Percentiles rank a stretch among this genome's conserved stretches.
phyloP scores from a whole-genome alignment of 2,888 invertebrate species.

The Troglohyphantes excavatus region DNA sequence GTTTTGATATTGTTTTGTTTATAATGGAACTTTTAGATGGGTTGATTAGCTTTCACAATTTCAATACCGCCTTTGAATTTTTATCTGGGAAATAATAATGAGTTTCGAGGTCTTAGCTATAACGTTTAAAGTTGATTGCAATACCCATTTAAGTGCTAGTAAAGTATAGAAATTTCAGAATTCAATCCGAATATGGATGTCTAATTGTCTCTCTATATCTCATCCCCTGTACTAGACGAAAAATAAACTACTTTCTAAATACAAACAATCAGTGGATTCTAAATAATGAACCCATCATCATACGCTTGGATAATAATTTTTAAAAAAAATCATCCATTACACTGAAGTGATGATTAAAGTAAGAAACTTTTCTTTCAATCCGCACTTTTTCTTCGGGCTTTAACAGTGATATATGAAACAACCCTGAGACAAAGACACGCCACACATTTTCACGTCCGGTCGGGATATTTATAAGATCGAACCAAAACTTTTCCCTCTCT shows the following conservation, averaged over 20 bases:
- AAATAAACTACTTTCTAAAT: background rate
- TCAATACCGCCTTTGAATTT: background rate
- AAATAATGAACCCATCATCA: background rate
- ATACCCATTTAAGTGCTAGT: background rate
- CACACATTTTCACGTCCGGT: background rate
- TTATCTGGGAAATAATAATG: background rate
- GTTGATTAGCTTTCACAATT: background rate
- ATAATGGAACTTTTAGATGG: background rate
- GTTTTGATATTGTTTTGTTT: background rate
- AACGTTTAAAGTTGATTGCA: background rate
- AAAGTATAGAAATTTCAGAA: background rate
- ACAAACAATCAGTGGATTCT: background rate
- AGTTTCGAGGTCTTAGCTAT: background rate
- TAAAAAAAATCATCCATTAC: background rate
- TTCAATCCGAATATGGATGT: background rate
- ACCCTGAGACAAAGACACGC: conserved; percentile 25
- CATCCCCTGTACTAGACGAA: background rate
- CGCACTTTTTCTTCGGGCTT: background rate
- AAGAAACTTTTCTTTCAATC: background rate
- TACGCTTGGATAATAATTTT: background rate
- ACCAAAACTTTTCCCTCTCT: conserved; percentile 32
- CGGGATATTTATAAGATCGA: conserved; percentile 40
- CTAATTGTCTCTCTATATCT: background rate
- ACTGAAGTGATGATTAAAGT: background rate
- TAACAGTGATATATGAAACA: conserved; percentile 7